Base-by-base conservation (phyloP, 2,888 invertebrate species). In the Eupithecia abbreviata region DNA sequence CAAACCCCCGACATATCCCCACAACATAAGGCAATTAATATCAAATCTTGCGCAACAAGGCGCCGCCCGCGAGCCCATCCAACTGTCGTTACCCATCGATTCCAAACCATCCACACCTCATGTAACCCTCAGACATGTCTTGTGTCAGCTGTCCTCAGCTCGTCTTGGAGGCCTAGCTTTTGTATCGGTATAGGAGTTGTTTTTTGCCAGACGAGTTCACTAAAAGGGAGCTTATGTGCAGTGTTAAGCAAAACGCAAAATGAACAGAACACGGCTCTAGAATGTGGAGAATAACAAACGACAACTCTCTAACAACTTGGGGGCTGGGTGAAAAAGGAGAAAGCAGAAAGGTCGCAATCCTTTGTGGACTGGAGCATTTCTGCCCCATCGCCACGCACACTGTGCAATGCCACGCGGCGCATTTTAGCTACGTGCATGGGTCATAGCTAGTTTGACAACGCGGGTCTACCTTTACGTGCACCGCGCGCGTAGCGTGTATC, bases 31-130 rank as follows among this genome's bases (percentile, higher is more conserved):
- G 18, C 77, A 80, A 83, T 79, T 78, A 83, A 79, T 80, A 81
- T 77, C 66, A 67, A 77, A 82, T 81, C 77, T 78, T 70, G n/a
- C 68, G 72, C 72, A 74, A 75, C 77, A 67, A 69, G 66, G 78
- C 81, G 77, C 81, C 79, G 67, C 55, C 18, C 77, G 81, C 80
- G 79, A 89, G 89, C 90, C 90, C 87, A 92, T 92, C 88, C 85
- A 85, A 90, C 90, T 90, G 88, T 87, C 92, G 91, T 92, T 92
- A 92, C 86, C 80, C 82, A 92, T 92, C 90, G 92, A 92, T 92
- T 87, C 58, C 81, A 67, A 10, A 67, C 67, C 10, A 41, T 12
- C 12, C 62, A 30, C 41, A 42, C 65, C 12, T 41, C 84, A 89
- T 18, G 7, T 7, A 58, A 2, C 7, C n/a, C 18, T 58, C 18